Base-by-base conservation (phyloP, 1,140 invertebrate species). In the Habropoda laboriosa region DNA sequence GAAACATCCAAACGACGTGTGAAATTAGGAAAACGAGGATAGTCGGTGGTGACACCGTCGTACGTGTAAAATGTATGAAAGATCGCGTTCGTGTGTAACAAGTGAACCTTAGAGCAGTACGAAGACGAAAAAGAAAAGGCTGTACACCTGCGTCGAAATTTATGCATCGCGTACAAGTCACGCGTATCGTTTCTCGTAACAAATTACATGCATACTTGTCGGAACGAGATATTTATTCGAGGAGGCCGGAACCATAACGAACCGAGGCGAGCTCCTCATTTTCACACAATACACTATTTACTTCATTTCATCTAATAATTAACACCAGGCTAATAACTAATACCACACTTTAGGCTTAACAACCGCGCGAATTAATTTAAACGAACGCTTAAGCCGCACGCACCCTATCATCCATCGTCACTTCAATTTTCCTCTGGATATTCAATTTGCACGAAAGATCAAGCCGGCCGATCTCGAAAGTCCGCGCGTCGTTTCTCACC, bases 351-450 rank as follows among this genome's bases (percentile, higher is more conserved):
- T 42, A 51, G 42, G 49, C 24, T 32, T 61, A 71, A 78, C 66
- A 78, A 61, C 55, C 55, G 8, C 10, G 75, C n/a, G 75, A 78
- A 78, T 78, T 78, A 78, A 78, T 78, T 78, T 78, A 71, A 78
- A 71, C 55, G 75, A 51, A 71, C 75, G 35, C 53, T 70, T 78
- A 71, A 71, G 66, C 21, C 27, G n/a, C 67, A 27, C 42, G 35
- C 67, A 16, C 32, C 66, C 55, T 13, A 60, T 60, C 55, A 42
- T 78, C 66, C 18, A 71, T 78, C 55, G 67, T 49, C 24, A 21
- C 75, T 49, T 78, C 75, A 70, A 70, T 77, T 71, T 70, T 60
- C n/a, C 18, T 49, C 42, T 32, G 45, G 42, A 78, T 78, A 78
- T 71, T 71, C 75, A 71, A 78, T 78, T 71, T 49, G 55, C 75